A percentile compares a stretch with the other conserved stretches of the same genome.
Conservation (phyloP, 2,113 vertebrate genomes). For the Tympanuchus pallidicinctus region DNA sequence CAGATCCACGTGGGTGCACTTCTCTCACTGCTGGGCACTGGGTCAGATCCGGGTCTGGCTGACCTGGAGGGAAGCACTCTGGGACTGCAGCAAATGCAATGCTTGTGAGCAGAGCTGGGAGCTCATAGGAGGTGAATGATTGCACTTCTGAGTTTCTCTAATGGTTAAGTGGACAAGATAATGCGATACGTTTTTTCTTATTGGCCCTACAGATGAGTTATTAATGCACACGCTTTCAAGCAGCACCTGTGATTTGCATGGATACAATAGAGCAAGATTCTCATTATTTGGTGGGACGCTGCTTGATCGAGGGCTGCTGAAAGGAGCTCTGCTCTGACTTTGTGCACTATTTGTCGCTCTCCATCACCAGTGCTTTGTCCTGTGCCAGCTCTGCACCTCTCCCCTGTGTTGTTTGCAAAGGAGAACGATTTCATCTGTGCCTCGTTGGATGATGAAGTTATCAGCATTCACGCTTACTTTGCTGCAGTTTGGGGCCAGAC, state of each 20-base stretch:
- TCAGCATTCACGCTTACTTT: background rate
- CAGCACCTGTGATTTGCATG: conserved; percentile 57
- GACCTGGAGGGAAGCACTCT: background rate
- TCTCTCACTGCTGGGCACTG: rapidly evolving
- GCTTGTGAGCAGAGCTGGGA: background rate
- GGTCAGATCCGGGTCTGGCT: background rate
- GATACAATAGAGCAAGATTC: conserved; percentile 62
- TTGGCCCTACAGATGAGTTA: conserved; percentile 64
- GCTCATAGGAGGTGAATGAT: background rate
- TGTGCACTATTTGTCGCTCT: background rate
- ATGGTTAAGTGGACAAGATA: conserved; percentile 69
- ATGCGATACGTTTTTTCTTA: conserved; percentile 46
- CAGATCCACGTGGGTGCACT: rapidly evolving
- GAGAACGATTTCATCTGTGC: conserved; percentile 7
- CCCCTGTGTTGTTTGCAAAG: background rate
- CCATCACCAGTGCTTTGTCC: conserved; percentile 62
- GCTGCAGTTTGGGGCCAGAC: background rate
- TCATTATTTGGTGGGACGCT: conserved; percentile 43
- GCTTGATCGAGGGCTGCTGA: conserved; percentile 59
- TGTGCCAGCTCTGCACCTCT: background rate
- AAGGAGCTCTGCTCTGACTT: conserved; percentile 16
- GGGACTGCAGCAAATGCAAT: background rate
- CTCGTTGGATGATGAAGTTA: conserved; percentile 48
- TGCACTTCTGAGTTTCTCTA: conserved; percentile 17
- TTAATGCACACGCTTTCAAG: conserved; percentile 49